These are phyloP conservation scores for Drymonia ruficornis DNA, from an alignment of 2,888 invertebrate species.

Conservation along the genomic window DNA sequence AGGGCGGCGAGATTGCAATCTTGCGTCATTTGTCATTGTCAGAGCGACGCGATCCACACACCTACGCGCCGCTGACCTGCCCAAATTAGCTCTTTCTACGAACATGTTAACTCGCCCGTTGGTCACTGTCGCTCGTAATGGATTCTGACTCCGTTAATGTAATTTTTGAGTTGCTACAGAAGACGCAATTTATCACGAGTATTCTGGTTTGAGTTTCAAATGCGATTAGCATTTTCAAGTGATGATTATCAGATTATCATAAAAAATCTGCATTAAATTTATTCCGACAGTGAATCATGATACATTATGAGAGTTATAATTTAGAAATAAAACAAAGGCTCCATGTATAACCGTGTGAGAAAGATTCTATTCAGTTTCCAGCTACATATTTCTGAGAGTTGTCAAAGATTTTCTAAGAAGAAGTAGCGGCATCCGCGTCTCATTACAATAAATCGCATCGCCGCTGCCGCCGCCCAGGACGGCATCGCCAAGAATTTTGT, in stretches of 20 bases:
- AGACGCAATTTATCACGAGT: conserved; percentile 2
- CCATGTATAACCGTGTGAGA: conserved; percentile 39
- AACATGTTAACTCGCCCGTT: conserved; percentile 25
- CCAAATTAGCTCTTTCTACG: conserved; percentile 66
- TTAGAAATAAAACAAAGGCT: not conserved
- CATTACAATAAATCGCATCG: conserved; percentile 80
- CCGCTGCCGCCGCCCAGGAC: conserved; percentile 84
- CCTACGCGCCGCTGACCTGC: conserved; percentile 72
- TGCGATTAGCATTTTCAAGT: not conserved
- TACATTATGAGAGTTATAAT: not conserved
- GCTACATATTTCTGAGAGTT: conserved; percentile 71
- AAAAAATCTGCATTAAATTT: not conserved
- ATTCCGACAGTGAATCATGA: not conserved
- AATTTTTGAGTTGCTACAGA: conserved; percentile 3
- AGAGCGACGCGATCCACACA: conserved; percentile 67
- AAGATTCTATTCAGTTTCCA: conserved; percentile 43
- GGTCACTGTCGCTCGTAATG: conserved; percentile 5
- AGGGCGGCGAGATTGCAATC: conserved; percentile 89
- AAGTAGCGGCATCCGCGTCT: conserved; percentile 67
- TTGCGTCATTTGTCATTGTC: conserved; percentile 92
- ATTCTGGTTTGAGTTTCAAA: not conserved
- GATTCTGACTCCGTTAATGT: conserved; percentile 6
- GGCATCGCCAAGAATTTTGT: conserved; percentile 82
- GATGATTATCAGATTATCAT: not conserved
- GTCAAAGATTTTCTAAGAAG: conserved; percentile 75